Percentiles rank a stretch among this genome's conserved stretches.
phyloP scores from a whole-genome alignment of 2,113 vertebrate genomes.

The Pygoscelis antarcticus region DNA sequence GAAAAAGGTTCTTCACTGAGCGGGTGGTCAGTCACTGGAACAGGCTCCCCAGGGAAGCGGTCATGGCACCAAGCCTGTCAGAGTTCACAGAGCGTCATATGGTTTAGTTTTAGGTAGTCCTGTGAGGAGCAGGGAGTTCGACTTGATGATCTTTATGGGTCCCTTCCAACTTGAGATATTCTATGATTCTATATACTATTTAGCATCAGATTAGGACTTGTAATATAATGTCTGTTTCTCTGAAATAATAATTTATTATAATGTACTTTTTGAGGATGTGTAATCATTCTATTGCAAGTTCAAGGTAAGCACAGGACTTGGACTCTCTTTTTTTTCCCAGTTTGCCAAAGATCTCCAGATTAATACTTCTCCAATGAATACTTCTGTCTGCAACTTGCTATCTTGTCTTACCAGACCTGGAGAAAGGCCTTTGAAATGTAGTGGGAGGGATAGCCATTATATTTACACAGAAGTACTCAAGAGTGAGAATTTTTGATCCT shows the following conservation, averaged over 20 bases:
- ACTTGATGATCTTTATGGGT: background rate
- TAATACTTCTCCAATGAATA: background rate
- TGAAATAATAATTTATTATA: background rate
- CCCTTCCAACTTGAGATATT: background rate
- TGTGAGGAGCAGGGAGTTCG: background rate
- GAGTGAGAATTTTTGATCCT: background rate
- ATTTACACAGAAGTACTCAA: background rate
- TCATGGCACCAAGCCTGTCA: background rate
- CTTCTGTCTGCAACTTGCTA: background rate
- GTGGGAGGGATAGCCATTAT: background rate
- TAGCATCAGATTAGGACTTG: background rate
- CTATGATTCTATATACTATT: background rate
- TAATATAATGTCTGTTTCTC: background rate
- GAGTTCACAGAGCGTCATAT: background rate
- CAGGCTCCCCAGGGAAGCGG: background rate
- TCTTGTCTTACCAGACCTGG: background rate
- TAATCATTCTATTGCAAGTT: background rate
- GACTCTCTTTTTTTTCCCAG: background rate
- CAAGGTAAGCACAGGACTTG: background rate
- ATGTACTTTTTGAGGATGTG: background rate
- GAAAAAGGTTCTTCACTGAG: background rate
- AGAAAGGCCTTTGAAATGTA: background rate
- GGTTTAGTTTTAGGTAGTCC: background rate
- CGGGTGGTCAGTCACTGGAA: background rate
- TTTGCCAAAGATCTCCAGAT: background rate